These are phyloP conservation scores for Baccha elongata DNA, from an alignment of 2,888 invertebrate species.

Conservation along the genomic window DNA sequence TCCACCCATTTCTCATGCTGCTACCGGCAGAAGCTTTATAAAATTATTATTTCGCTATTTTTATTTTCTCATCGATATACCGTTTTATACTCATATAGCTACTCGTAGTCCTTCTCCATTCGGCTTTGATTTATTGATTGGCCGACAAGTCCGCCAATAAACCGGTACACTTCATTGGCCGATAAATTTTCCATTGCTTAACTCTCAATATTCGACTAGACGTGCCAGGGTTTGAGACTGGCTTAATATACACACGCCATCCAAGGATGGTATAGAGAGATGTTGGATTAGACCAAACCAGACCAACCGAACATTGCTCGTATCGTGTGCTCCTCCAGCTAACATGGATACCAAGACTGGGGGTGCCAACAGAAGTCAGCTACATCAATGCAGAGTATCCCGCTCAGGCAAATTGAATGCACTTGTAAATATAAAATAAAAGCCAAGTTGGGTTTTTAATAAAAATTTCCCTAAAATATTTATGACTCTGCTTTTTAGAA, in stretches of 20 bases:
- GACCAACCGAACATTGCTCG: background rate
- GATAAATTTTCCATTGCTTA: slow-evolving; percentile 72
- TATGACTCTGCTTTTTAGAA: slow-evolving; percentile 47
- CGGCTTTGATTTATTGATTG: slow-evolving; percentile 70
- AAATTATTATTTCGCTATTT: slow-evolving; percentile 71
- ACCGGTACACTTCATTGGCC: slow-evolving; percentile 71
- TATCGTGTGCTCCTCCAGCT: slow-evolving; percentile 10
- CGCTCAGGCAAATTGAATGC: slow-evolving; percentile 51
- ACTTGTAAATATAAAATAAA: slow-evolving; percentile 68
- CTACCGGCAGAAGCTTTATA: slow-evolving; percentile 50
- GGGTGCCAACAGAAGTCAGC: slow-evolving; percentile 7
- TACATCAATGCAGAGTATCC: slow-evolving; percentile 22
- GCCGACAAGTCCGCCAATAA: slow-evolving; percentile 70
- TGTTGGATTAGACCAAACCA: slow-evolving; percentile 47
- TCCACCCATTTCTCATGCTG: background rate
- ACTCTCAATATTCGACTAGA: slow-evolving; percentile 49
- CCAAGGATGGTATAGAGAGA: slow-evolving; percentile 18
- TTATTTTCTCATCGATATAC: slow-evolving; percentile 39
- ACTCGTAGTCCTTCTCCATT: slow-evolving; percentile 14
- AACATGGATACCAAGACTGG: background rate
- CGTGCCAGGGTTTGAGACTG: background rate
- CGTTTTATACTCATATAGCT: background rate
- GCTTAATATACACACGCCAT: slow-evolving; percentile 20
- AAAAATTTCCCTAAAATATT: slow-evolving; percentile 66
- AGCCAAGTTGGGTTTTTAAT: slow-evolving; percentile 65